A percentile compares a stretch with the other conserved stretches of the same genome.
Evolutionary conservation across 2,888 invertebrate genomes (phyloP).

Genomic region (Lasiommata megera): DNA sequence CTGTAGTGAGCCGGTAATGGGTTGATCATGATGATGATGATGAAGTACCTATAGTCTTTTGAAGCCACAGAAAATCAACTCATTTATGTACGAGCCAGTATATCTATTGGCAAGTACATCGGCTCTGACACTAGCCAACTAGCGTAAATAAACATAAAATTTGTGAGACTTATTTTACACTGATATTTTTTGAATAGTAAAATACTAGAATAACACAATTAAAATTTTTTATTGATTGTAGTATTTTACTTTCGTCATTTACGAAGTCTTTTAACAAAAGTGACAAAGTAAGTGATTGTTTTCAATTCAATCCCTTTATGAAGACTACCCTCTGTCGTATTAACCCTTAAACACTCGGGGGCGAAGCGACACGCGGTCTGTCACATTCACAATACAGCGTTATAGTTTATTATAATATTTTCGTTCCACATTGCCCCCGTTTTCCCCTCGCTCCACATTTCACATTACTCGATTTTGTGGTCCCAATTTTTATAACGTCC

Average conservation of each 20-base stretch:
- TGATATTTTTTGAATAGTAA: too few relatives aligned
- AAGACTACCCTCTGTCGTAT: constrained; percentile 66
- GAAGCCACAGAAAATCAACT: too few relatives aligned
- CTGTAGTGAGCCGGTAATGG: too few relatives aligned
- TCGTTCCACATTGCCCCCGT: constrained; percentile 63
- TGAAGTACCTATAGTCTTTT: too few relatives aligned
- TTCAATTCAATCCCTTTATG: constrained; percentile 61
- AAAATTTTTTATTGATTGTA: too few relatives aligned
- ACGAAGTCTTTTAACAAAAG: constrained; percentile 47
- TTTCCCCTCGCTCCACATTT: constrained; percentile 42
- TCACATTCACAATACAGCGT: constrained; percentile 76
- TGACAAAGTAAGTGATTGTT: constrained; percentile 70
- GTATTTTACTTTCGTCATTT: neutral
- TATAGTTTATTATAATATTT: constrained; percentile 78
- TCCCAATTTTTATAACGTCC: constrained; percentile 20
- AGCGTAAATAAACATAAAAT: too few relatives aligned
- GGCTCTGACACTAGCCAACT: too few relatives aligned
- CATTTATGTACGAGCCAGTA: too few relatives aligned
- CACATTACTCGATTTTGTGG: constrained; percentile 31
- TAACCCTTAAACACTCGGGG: constrained; percentile 68
- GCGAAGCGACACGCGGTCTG: constrained; percentile 70
- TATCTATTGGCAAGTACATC: too few relatives aligned
- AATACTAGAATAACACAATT: too few relatives aligned
- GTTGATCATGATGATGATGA: too few relatives aligned
- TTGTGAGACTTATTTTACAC: too few relatives aligned